Evolutionary conservation across 2,113 vertebrate species (phyloP).

Genomic region (Notiomystis cincta): DNA sequence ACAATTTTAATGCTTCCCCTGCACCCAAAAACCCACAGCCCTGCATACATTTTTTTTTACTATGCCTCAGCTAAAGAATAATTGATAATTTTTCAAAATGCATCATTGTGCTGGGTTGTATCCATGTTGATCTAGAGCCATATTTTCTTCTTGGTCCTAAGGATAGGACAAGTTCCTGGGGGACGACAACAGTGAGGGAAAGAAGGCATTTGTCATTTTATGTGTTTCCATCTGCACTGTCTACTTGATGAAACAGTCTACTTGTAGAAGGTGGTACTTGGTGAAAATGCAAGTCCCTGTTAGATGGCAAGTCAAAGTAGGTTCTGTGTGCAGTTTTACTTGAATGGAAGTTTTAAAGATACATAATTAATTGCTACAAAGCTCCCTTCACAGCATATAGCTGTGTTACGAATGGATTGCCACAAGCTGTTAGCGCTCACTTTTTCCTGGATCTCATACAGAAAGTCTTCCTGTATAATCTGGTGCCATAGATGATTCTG

Average conservation of each 20-base stretch:
- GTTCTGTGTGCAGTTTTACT: not conserved
- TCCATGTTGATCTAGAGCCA: not conserved
- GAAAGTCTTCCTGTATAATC: not conserved
- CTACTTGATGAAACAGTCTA: not conserved
- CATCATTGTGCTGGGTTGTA: not conserved
- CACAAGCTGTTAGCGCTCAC: not conserved
- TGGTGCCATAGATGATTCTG: not conserved
- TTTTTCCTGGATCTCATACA: not conserved
- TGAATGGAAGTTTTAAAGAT: not conserved
- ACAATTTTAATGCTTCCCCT: not conserved
- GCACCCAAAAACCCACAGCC: not conserved
- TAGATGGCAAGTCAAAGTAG: not conserved
- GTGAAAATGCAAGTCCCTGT: not conserved
- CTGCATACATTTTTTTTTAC: not conserved
- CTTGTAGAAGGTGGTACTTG: not conserved
- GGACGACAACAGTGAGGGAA: not conserved
- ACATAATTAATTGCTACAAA: not conserved
- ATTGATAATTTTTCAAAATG: not conserved
- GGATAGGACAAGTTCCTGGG: not conserved
- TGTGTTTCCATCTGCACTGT: not conserved
- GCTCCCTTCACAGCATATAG: not conserved
- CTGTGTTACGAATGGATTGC: no score
- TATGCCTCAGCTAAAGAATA: not conserved
- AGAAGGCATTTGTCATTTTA: not conserved
- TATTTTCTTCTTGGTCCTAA: not conserved